phyloP scores from a whole-genome alignment of 2,113 vertebrate species.

The Ariopsis seemanni region DNA sequence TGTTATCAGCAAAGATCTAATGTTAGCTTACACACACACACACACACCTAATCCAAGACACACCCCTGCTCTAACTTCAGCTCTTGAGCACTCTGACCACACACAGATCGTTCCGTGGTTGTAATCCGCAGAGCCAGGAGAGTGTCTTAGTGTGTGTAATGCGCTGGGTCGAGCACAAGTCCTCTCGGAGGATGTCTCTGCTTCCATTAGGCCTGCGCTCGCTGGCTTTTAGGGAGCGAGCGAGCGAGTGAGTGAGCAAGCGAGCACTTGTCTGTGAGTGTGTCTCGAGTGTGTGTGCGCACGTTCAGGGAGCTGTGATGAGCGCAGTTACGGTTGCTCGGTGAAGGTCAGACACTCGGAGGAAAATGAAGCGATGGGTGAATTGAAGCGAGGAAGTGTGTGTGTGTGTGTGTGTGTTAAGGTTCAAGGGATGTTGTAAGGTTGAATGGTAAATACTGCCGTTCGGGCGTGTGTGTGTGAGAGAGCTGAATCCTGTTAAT shows the following conservation, averaged over 20 bases:
- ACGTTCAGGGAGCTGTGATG: background rate
- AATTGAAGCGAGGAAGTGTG: background rate
- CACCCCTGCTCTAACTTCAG: background rate
- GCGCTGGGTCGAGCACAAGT: background rate
- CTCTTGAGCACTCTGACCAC: background rate
- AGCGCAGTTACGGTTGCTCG: background rate
- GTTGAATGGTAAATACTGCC: background rate
- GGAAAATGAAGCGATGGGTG: background rate
- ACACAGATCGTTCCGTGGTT: background rate
- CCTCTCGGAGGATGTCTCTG: slow-evolving; percentile 2
- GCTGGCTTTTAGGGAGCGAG: slow-evolving; percentile 13
- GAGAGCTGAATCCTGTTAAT: background rate
- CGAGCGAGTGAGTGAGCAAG: background rate
- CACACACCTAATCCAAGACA: background rate
- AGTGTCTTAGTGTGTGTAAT: slow-evolving; percentile 28
- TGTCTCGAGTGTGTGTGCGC: background rate
- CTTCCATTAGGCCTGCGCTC: slow-evolving; percentile 35
- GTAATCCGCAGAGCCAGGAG: background rate
- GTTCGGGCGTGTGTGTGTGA: background rate
- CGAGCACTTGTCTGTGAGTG: slow-evolving; percentile 8
- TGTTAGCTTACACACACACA: background rate
- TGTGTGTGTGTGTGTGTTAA: background rate
- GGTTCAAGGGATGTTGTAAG: background rate
- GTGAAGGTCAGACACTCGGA: background rate
- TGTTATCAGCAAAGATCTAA: background rate